Evolutionary conservation across 1,140 invertebrate genomes (phyloP), one percentile per base, ranked within the genome.

Genomic region (Apis dorsata): DNA sequence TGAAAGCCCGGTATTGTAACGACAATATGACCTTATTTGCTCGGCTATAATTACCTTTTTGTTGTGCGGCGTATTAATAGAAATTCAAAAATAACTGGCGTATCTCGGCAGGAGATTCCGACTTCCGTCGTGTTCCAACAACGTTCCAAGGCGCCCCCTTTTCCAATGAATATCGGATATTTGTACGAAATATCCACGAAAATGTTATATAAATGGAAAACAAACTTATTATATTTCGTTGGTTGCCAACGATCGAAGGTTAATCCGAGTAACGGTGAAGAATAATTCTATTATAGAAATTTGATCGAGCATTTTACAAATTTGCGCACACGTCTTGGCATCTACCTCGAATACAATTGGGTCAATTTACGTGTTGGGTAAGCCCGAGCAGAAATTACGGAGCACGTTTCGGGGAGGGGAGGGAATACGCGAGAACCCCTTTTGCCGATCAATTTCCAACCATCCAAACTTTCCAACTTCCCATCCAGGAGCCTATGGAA

Each of bases 41-140:
- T 28, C 71, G 51, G 63, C 75, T 76, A 60, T 86, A 86, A 87
- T 86, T 84, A 84, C 81, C 74, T 86, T 85, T 86, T 80, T 86
- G 83, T 83, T 68, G 69, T 75, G 28, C 60, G 51, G 59, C 44
- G 66, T 19, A 51, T 72, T 77, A 85, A 85, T 85, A 68, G 79
- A 65, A 71, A 63, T 44, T 79, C 62, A 60, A 81, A 81, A 75
- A 85, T 85, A 49, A 71, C 34, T 51, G 62, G 51, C 28, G 68
- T 57, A 77, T 59, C 24, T 24, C 68, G 57, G 19, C 15, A 57
- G 34, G 57, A 68, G 83, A 79, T 69, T 84, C 63, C 57, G 17
- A 66, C 2, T 24, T 24, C 24, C 24, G 24, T 24, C 24, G 24
- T 24, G 24, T 34, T 34, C n/a, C n/a, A n/a, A n/a, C n/a, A n/a